phyloP scores from a whole-genome alignment of 2,797 vertebrate genomes.

The Paratrypauchen microcephalus region DNA sequence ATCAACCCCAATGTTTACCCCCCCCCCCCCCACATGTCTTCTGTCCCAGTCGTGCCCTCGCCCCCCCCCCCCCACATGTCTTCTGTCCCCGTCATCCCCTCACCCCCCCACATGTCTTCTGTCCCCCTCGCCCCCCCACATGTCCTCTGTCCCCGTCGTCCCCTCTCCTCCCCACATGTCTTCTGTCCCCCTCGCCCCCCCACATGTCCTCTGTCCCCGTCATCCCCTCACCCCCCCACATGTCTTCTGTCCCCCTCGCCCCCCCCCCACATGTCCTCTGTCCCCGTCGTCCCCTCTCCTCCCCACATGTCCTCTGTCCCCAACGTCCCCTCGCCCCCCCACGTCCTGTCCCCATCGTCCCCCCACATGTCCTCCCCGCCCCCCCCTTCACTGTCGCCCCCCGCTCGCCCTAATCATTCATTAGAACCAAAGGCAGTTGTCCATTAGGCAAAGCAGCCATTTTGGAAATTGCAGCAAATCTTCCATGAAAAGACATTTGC shows the following conservation, averaged over 20 bases:
- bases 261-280: slow-evolving; percentile 23
- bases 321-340: slow-evolving; percentile 38
- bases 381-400: background rate
- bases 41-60: slow-evolving; percentile 19
- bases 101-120: background rate
- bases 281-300: slow-evolving; percentile 23
- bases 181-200: slow-evolving; percentile 11
- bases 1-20: slow-evolving; percentile 71
- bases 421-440: slow-evolving; percentile 82
- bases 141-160: slow-evolving; percentile 9
- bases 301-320: background rate
- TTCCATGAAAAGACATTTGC: slow-evolving; percentile 89
- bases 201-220: too few relatives aligned
- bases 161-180: slow-evolving; percentile 33
- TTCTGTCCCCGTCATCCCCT: too few relatives aligned
- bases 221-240: too few relatives aligned
- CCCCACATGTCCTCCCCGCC: too few relatives aligned
- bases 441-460: slow-evolving; percentile 84
- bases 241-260: slow-evolving; percentile 30
- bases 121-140: slow-evolving; percentile 45
- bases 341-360: slow-evolving; percentile 19
- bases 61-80: slow-evolving; percentile 18
- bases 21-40: too few relatives aligned
- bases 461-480: slow-evolving; percentile 86
- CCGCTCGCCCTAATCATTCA: slow-evolving; percentile 73